Conservation (phyloP, 2,113 vertebrate genomes). For the Hemiscyllium ocellatum region DNA sequence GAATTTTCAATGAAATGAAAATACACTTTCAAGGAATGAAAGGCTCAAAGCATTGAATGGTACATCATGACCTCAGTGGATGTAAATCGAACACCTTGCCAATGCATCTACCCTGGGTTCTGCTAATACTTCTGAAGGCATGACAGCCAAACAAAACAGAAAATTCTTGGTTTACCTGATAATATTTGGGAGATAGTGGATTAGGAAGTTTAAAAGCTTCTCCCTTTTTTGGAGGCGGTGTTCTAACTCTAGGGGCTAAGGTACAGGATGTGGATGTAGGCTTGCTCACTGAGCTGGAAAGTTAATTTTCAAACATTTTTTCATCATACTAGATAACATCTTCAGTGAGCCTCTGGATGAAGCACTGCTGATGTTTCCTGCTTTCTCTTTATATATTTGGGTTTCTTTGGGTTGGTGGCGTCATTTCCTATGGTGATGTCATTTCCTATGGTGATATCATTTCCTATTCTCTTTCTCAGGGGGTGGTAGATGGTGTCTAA, state of each 20-base stretch:
- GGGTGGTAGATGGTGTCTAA: too few relatives aligned
- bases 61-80: not conserved
- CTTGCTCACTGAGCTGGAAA: too few relatives aligned
- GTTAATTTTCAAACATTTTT: too few relatives aligned
- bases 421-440: too few relatives aligned
- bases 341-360: too few relatives aligned
- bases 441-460: too few relatives aligned
- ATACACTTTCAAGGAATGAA: not conserved
- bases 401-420: too few relatives aligned
- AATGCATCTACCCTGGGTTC: not conserved
- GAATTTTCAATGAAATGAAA: not conserved
- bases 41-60: not conserved
- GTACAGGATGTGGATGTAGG: not conserved
- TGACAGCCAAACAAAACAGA: not conserved
- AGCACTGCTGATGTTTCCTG: too few relatives aligned
- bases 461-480: too few relatives aligned
- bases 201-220: not conserved
- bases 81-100: not conserved
- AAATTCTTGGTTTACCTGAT: not conserved
- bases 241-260: not conserved
- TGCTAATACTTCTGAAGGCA: not conserved
- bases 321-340: too few relatives aligned
- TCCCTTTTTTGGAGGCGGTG: not conserved
- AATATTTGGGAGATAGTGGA: not conserved
- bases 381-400: too few relatives aligned